Evolutionary conservation across 2,888 invertebrate species (phyloP), one percentile per base, ranked within the genome.

Genomic region (Philopedon plagiatum): DNA sequence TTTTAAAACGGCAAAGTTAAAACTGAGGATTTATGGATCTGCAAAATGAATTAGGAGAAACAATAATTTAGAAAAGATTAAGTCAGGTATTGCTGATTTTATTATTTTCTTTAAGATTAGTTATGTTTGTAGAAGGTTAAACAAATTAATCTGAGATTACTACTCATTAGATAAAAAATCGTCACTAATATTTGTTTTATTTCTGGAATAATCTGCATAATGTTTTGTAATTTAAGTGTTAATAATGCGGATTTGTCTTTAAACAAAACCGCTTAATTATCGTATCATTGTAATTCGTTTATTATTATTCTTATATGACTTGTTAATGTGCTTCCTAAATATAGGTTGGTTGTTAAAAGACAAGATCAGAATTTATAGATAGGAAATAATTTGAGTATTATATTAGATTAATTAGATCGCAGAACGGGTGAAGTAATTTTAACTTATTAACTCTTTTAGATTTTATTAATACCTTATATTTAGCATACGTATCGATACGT

Each of bases 381-480:
- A n/a, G 13, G 13, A 15, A 15, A 2, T 18, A 54, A 18, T 54
- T 29, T 54, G 51, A 29, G 5, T 29, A 54, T 26, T 29, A 29
- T 54, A 54, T 54, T 54, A 54, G 51, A 29, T 54, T 15, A 54
- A 54, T 54, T 54, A 54, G 51, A 51, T 18, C 29, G 15, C 13
- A 15, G 51, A 9, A 29, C 29, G 8, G 29, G 29, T 15, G 13
- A 29, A 51, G 51, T 54, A 54, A 54, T 54, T 54, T 54, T 54
- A 54, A 54, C 29, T 54, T 29, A 54, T 54, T 54, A 54, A 54
- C 29, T 29, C 15, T 9, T 54, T 54, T 54, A 54, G 2, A 23
- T 15, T 29, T 15, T 29, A 54, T 54, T 32, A 54, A 54, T 29
- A 32, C 18, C 29, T 46, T 44, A 19, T 9, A 7, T n/a, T n/a